phyloP scores from a whole-genome alignment of 2,113 vertebrate genomes.

The Epinephelus cyanopodus region DNA sequence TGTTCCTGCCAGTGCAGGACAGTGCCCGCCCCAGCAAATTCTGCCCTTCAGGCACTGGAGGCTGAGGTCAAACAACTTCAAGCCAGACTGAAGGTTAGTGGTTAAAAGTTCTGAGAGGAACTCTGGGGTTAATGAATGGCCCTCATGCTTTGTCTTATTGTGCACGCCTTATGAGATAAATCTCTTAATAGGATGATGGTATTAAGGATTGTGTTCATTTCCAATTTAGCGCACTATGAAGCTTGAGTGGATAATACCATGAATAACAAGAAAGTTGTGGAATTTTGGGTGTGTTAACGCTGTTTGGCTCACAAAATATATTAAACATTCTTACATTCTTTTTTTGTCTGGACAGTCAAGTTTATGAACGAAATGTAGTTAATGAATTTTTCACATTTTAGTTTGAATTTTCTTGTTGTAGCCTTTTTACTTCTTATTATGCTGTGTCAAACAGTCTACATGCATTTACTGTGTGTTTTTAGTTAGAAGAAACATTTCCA shows the following conservation, averaged over 20 bases:
- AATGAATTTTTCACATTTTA: slow-evolving; percentile 3
- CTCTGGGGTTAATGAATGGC: slow-evolving; percentile 42
- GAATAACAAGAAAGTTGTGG: slow-evolving; percentile 28
- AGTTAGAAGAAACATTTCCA: background rate
- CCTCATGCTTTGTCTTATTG: slow-evolving; percentile 46
- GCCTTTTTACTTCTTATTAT: background rate
- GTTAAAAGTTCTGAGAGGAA: slow-evolving; percentile 18
- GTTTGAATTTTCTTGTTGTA: slow-evolving; percentile 9
- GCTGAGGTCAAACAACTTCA: slow-evolving; percentile 92
- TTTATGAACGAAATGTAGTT: background rate
- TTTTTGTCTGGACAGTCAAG: background rate
- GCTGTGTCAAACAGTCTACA: background rate
- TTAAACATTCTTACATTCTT: background rate
- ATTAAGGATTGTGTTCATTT: slow-evolving; percentile 57
- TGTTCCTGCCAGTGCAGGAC: slow-evolving; percentile 66
- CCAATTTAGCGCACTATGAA: slow-evolving; percentile 44
- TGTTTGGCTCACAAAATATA: background rate
- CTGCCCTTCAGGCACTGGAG: slow-evolving; percentile 84
- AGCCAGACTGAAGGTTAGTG: slow-evolving; percentile 91
- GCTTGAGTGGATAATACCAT: slow-evolving; percentile 34
- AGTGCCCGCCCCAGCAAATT: slow-evolving; percentile 67
- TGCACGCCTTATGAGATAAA: slow-evolving; percentile 49
- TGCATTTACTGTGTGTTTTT: slow-evolving; percentile 19
- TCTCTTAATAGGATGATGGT: slow-evolving; percentile 58
- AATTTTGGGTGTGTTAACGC: background rate